Base-by-base conservation (phyloP, 1,140 invertebrate genomes). In the Cyrtorhinus lividipennis region DNA sequence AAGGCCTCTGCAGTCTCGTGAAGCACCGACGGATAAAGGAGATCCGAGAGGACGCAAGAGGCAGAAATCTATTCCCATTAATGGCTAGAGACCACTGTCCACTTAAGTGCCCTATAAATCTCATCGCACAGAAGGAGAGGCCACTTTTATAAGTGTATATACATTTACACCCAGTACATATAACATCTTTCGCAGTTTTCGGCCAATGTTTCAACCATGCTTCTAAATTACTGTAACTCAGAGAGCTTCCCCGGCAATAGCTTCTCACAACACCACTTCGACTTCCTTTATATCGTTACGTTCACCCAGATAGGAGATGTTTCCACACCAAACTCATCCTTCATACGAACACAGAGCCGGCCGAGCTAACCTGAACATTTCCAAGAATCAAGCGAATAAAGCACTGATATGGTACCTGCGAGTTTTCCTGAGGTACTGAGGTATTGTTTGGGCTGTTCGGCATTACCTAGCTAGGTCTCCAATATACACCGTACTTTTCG, bases 51-150 rank as follows among this genome's bases (percentile, higher is more conserved):
- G 56, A 57, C 15, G 56, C 18, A 38, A 15, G 18, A 24, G 56
- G 20, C 18, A 23, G 56, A 57, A 57, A 57, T 57, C 56, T 57
- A 57, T 57, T 57, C 56, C 56, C 56, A 57, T 57, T 57, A 23
- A 24, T 57, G 24, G 56, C 56, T 24, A 20, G 20, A 57, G 56
- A 57, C 56, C 56, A 57, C 15, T 57, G 56, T 57, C 56, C 56
- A 24, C 20, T 57, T 57, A 57, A 57, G 56, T 57, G 56, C 56
- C 24, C 15, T 57, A 57, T 57, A 57, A 57, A 57, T 57, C 56
- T 22, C 56, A 23, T 57, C 18, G 30, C 30, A 38, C 30, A 8
- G 30, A 57, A 57, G 56, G 56, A 24, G 24, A 24, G 24, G 18
- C 56, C 24, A 23, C 56, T 57, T 23, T 24, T 15, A 38, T 5